Evolutionary conservation across 2,888 invertebrate species (phyloP).

Genomic region (Sinodicranocentrus sp.): DNA sequence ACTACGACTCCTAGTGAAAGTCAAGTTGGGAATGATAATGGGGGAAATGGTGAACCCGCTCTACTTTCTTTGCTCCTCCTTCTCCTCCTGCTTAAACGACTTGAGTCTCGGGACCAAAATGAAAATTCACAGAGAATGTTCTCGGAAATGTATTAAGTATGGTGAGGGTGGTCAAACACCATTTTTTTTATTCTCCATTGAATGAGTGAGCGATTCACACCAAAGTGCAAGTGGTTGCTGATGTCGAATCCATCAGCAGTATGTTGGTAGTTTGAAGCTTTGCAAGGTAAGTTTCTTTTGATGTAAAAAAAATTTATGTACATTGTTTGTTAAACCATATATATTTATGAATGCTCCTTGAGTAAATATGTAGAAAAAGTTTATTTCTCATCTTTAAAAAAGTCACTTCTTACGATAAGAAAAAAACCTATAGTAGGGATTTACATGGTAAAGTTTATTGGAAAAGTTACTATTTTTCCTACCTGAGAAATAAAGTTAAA

Average conservation of each 20-base stretch:
- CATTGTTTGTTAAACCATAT: no score
- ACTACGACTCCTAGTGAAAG: not conserved
- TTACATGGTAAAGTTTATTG: no score
- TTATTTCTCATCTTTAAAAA: no score
- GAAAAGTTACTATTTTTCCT: no score
- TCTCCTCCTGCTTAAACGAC: constrained; percentile 40
- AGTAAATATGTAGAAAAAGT: no score
- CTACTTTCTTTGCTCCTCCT: constrained; percentile 48
- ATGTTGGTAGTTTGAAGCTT: constrained; percentile 87
- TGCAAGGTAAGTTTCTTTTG: constrained; percentile 87
- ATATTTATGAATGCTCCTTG: no score
- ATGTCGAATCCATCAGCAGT: constrained; percentile 77
- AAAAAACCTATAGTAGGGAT: no score
- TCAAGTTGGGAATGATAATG: not conserved
- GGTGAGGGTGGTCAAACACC: no score
- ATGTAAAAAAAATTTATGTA: no score
- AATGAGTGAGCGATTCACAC: constrained; percentile 72
- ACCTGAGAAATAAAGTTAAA: no score
- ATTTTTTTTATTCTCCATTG: constrained; percentile 18
- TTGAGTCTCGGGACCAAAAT: constrained; percentile 32
- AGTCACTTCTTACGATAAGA: no score
- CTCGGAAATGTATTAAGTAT: not conserved
- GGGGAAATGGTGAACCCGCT: constrained; percentile 25
- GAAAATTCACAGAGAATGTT: not conserved
- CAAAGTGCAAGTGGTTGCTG: constrained; percentile 75